Evolutionary conservation across 2,888 invertebrate species (phyloP), one percentile per base, ranked within the genome.

Genomic region (Andrena chrysosceles): DNA sequence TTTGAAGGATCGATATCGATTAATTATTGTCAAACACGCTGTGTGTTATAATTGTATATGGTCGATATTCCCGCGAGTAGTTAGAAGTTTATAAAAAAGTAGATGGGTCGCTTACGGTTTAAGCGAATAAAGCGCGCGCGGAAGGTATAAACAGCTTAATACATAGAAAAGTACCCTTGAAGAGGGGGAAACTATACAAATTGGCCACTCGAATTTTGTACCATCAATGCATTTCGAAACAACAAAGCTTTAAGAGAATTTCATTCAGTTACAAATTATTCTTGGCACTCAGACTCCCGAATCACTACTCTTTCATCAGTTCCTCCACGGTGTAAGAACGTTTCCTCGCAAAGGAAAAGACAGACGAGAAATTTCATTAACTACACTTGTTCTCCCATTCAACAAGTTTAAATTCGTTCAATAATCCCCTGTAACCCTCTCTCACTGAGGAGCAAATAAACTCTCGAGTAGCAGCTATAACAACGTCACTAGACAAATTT

Each of bases 1-100:
- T 62, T 20, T 64, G 62, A 54, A 79, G 49, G 52, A 79, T 72
- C 63, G 75, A 81, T 86, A 85, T 79, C 48, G 63, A 71, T 83
- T 85, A 87, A 85, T 87, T 87, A 87, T 87, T 87, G 87, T 87
- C 87, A 82, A 70, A 66, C 75, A 75, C 74, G 72, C 75, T 87
- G 81, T 85, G 83, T 81, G 69, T 73, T 75, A 42, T 16, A 73
- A 78, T 81, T 67, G 64, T 20, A 76, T 48, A 76, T 54, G 67
- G 66, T 83, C 64, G 64, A 81, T 78, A 80, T 70, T 73, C 66
- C 52, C 68, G 54, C 69, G 60, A 76, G 26, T 59, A 49, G 66
- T 62, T 48, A 26, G 31, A 76, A 60, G 26, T 76, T 71, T 54
- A 73, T 83, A 81, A 77, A 81, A 78, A 81, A 71, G 70, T 56